Conservation (phyloP, 2,888 invertebrate genomes). For the Cantharis lateralis region DNA sequence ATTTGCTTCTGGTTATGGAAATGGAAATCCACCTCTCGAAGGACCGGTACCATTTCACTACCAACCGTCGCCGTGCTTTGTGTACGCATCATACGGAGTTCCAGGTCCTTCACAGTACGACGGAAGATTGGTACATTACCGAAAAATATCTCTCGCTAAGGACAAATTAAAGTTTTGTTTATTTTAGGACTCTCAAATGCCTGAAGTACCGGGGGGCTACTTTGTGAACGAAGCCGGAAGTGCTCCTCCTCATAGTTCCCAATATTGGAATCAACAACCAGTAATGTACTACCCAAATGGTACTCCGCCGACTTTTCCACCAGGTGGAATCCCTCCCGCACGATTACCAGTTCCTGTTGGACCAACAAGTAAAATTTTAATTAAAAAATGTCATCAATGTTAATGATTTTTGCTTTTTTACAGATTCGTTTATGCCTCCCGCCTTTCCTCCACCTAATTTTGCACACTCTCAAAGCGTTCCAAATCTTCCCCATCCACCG, state of each 20-base stretch:
- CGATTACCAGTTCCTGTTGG: constrained; percentile 38
- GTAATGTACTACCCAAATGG: constrained; percentile 45
- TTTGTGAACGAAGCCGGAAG: constrained; percentile 39
- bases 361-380: constrained; percentile 30
- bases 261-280: constrained; percentile 49
- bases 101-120: constrained; percentile 49
- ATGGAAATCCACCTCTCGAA: constrained; percentile 31
- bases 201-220: constrained; percentile 46
- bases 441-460: constrained; percentile 30
- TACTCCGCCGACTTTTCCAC: constrained; percentile 36
- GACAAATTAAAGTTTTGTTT: not conserved
- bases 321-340: constrained; percentile 32
- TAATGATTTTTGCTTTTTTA: constrained; percentile 11
- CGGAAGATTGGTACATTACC: constrained; percentile 46
- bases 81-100: constrained; percentile 50
- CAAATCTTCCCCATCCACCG: constrained; percentile 23
- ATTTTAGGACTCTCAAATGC: constrained; percentile 44
- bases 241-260: constrained; percentile 29
- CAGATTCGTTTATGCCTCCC: constrained; percentile 31
- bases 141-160: not conserved
- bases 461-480: constrained; percentile 13
- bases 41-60: constrained; percentile 39
- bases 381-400: not conserved
- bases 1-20: constrained; percentile 39
- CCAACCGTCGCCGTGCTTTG: constrained; percentile 47